A percentile compares a stretch with the other conserved stretches of the same genome.
Conservation (phyloP, 2,113 vertebrate species). For the Motacilla tschutschensis region DNA sequence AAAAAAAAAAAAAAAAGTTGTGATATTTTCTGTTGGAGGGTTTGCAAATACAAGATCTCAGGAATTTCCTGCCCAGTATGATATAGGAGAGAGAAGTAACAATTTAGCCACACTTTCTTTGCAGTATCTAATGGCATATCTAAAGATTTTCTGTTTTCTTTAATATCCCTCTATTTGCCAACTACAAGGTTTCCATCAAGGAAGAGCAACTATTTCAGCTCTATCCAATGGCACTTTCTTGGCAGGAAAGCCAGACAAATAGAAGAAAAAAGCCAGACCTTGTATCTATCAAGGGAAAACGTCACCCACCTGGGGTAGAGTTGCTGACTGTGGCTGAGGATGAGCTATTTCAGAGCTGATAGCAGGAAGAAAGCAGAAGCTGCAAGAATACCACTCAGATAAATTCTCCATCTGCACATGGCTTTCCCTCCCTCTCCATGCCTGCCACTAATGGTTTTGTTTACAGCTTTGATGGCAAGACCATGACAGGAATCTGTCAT, state of each 20-base stretch:
- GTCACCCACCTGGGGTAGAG: slow-evolving; percentile 23
- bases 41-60: background rate
- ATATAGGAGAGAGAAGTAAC: background rate
- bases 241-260: slow-evolving; percentile 37
- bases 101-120: background rate
- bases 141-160: slow-evolving; percentile 39
- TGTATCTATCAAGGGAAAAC: slow-evolving; percentile 22
- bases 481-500: slow-evolving; percentile 3
- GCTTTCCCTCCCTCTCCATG: background rate
- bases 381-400: background rate
- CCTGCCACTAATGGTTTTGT: slow-evolving; percentile 31
- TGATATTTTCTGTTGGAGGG: background rate
- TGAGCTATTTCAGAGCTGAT: slow-evolving; percentile 44
- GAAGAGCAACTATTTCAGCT: slow-evolving; percentile 18
- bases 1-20: background rate
- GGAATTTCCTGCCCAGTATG: background rate
- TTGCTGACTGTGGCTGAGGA: slow-evolving; percentile 36
- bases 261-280: slow-evolving; percentile 8
- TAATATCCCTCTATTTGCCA: slow-evolving; percentile 28
- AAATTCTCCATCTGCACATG: background rate
- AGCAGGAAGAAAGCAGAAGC: slow-evolving; percentile 17
- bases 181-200: slow-evolving; percentile 22
- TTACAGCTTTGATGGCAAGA: slow-evolving; percentile 7
- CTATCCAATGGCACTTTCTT: slow-evolving; percentile 25
- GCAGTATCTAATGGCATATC: background rate